phyloP scores from a whole-genome alignment of 2,797 vertebrate genomes.

The Argyrosomus regius region DNA sequence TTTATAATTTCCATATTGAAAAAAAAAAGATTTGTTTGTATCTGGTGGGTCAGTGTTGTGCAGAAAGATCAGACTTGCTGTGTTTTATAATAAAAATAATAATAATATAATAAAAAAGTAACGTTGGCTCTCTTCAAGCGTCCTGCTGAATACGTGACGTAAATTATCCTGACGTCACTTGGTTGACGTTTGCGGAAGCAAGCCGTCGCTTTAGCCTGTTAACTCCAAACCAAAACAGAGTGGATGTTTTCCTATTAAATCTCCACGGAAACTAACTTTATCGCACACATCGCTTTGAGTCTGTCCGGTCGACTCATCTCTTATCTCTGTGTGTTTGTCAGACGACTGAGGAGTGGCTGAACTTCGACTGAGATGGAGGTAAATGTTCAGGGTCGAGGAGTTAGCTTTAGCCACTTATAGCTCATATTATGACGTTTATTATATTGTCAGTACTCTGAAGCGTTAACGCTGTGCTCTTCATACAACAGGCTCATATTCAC shows the following conservation, averaged over 20 bases:
- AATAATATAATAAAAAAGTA: too few relatives aligned
- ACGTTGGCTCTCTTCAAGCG: too few relatives aligned
- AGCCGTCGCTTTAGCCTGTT: slow-evolving; percentile 15
- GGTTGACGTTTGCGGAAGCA: slow-evolving; percentile 81
- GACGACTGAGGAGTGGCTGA: slow-evolving; percentile 24
- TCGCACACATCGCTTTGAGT: neutral
- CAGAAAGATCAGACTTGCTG: neutral
- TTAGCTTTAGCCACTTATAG: slow-evolving; percentile 65
- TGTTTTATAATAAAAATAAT: neutral
- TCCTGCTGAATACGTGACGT: slow-evolving; percentile 56
- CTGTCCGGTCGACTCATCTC: neutral
- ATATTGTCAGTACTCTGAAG: neutral
- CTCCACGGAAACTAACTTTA: neutral
- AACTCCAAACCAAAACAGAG: slow-evolving; percentile 66
- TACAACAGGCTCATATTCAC: neutral
- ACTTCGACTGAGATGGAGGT: slow-evolving; percentile 78
- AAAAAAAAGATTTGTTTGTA: neutral
- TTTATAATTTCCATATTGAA: neutral
- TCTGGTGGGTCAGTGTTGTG: neutral
- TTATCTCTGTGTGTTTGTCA: neutral
- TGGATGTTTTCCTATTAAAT: slow-evolving; percentile 30
- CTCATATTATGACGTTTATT: neutral
- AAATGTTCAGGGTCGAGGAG: slow-evolving; percentile 50
- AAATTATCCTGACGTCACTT: slow-evolving; percentile 50
- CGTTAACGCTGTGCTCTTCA: fast-evolving